Evolutionary conservation across 2,797 vertebrate genomes (phyloP), one percentile per base, ranked within the genome.

Genomic region (Lepidocolaptes lacrymiger): DNA sequence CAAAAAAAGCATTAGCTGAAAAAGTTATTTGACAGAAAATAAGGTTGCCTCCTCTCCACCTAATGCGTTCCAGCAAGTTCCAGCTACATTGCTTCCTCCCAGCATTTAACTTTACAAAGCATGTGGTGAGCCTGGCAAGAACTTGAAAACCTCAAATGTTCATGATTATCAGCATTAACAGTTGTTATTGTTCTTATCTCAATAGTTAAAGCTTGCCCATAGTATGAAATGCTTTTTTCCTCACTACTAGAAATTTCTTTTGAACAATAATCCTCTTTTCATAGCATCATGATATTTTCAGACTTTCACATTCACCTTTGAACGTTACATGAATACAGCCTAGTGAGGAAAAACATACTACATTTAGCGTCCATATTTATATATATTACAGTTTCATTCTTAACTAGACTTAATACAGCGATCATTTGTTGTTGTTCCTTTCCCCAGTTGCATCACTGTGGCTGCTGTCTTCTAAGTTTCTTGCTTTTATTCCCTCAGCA

Each of bases 11-110:
- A 62, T 28, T 77, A 67, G 58, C 58, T 88, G 76, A 62, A 92
- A 88, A 83, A 78, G n/a, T 30, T 77, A 69, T 66, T 55, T 91
- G 44, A 66, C 77, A 92, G 92, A 88, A 94, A 97, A 89, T 6
- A 66, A 34, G 24, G 67, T 91, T 94, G 93, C 93, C 85, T 91
- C 46, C 89, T 87, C 84, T 86, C 86, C 81, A 85, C 72, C 78
- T 91, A 89, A 91, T 27, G 54, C 36, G 68, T 63, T 91, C 49
- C 81, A 82, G 77, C 72, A 71, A 77, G 41, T 39, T 83, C 67
- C 78, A 93, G 72, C 71, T 43, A 46, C 49, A 15, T n/a, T 64
- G 52, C 86, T 89, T 92, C 86, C 81, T 89, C 66, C 56, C 61
- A 89, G 81, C 64, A 61, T 67, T 94, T 63, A 87, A 81, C 49